Evolutionary conservation across 2,888 invertebrate genomes (phyloP).

Genomic region (Agriopis leucophaearia): DNA sequence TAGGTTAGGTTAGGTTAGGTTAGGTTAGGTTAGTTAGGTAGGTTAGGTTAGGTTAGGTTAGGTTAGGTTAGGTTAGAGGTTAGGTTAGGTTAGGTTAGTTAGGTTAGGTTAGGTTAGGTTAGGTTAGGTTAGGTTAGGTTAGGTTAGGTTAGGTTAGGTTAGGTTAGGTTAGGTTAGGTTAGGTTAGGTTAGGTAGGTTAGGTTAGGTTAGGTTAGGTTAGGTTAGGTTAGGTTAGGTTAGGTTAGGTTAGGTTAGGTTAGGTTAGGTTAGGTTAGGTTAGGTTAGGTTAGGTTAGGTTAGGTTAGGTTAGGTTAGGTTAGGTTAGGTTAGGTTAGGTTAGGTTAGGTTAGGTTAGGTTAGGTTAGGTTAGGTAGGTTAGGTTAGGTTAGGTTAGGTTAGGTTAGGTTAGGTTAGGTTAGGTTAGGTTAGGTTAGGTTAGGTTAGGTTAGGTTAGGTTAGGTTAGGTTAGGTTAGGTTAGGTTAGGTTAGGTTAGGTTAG

Average conservation of each 20-base stretch:
- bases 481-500: constrained; percentile 29
- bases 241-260: constrained; percentile 29
- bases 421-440: constrained; percentile 29
- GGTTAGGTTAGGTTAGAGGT: constrained; percentile 30
- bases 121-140: constrained; percentile 30
- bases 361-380: constrained; percentile 28
- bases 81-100: constrained; percentile 29
- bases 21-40: constrained; percentile 31
- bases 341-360: constrained; percentile 27
- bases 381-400: constrained; percentile 28
- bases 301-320: constrained; percentile 25
- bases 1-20: constrained; percentile 31
- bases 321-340: constrained; percentile 25
- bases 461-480: constrained; percentile 29
- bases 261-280: constrained; percentile 25
- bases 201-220: constrained; percentile 29
- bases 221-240: constrained; percentile 28
- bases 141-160: constrained; percentile 27
- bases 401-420: constrained; percentile 30
- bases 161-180: constrained; percentile 28
- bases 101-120: constrained; percentile 30
- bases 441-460: constrained; percentile 30
- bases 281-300: constrained; percentile 25
- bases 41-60: constrained; percentile 32
- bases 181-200: constrained; percentile 29